Base-by-base conservation (phyloP, 2,797 vertebrate genomes). In the Benthosema pterotum region DNA sequence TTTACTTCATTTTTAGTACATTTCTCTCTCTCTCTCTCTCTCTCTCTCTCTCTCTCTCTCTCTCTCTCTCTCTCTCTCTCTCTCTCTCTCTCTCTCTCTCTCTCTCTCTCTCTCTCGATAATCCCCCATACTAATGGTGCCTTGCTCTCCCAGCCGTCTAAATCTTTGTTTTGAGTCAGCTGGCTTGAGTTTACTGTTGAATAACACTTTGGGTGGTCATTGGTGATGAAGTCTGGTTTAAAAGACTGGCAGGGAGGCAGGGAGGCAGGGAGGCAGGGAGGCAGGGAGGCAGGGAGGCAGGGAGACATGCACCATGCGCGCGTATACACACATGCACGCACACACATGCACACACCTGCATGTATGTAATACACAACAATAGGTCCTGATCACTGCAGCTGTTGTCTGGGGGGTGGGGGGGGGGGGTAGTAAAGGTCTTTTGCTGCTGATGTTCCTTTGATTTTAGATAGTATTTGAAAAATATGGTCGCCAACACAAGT, bases 81-180 rank as follows among this genome's bases (percentile, higher is more conserved):
- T 46, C 18, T 53, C 19, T 51, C 38, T 45, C 19, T 52, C 19
- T 58, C 32, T 58, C 63, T 65, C 28, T 51, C 55, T 57, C 16
- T 28, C 38, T 53, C 18, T 28, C 18, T 0, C 28, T 42, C 48
- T 5, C 6, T 51, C 38, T 43, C 38, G n/a, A 19, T 43, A 56
- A 63, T 58, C 43, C 45, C n/a, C 52, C 18, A 17, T 45, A 17
- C 18, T 43, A 28, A 45, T 52, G 56, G 11, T 32, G 32, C 16
- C 54, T 38, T 2, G 9, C 60, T 71, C 73, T 74, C 60, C 47
- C 70, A 18, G 73, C 61, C 64, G 65, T 77, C 54, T 22, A 16
- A 49, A 1, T 16, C 18, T 17, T 28, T 67, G 64, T 76, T 77
- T 75, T 71, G 65, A 65, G 60, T 70, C 63, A 13, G 45, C 65